Evolutionary conservation across 2,113 vertebrate species (phyloP), one percentile per base, ranked within the genome.

Genomic region (Asarcornis scutulata): DNA sequence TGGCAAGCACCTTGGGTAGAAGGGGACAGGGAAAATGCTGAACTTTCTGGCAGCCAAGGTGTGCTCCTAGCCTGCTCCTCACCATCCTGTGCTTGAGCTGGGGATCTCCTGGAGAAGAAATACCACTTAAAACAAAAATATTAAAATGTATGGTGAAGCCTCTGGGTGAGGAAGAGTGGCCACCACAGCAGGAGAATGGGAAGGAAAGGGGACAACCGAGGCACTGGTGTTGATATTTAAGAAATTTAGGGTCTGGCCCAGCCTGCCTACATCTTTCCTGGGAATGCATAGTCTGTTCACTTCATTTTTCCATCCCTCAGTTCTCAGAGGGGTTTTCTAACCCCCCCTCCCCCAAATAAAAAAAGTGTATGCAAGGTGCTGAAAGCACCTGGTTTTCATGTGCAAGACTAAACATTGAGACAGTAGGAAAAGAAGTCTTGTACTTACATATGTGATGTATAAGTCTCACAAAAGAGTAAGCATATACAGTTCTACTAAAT

Each of bases 401-500:
- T 25, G 23, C 52, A 75, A 91, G 52, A 29, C 52, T 75, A 71
- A 93, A 81, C 56, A 68, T 27, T 73, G 48, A 85, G 73, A 83
- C 60, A 82, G 88, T 36, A 83, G 67, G 78, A 79, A 81, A 84
- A 90, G 34, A 11, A 91, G 26, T 44, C 85, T 78, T 50, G 64
- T 87, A 46, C 31, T 74, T 89, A 46, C 32, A 78, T 66, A 56
- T 67, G 16, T 59, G 56, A 48, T 73, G 56, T 92, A 13, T 85
- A 81, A 91, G 62, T 91, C 88, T 73, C 59, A 85, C 29, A 67
- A 79, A 73, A 77, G 34, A 66, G 50, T 52, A 83, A 83, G 63
- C 50, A 68, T 44, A 69, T 23, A 52, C 62, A 90, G 36, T 83
- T 58, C 50, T 73, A 87, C 67, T 73, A 78, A 96, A 80, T 96